Base-by-base conservation (phyloP, 1,140 invertebrate species). In the Rhizoglyphus robini region DNA sequence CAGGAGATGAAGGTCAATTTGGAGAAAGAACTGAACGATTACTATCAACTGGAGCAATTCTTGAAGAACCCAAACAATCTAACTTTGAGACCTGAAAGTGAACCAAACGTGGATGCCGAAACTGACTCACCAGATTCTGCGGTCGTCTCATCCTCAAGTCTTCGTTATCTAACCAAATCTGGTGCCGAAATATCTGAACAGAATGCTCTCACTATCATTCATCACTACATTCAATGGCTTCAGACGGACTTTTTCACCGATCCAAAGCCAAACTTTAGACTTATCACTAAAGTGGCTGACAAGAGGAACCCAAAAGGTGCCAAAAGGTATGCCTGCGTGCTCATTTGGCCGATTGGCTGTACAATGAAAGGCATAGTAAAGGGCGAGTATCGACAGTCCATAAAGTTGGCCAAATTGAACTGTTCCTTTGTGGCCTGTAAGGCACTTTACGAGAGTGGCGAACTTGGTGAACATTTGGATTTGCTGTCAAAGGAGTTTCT, bases 351-450 rank as follows among this genome's bases (percentile, higher is more conserved):
- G 3, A 76, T 79, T 57, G 78, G 78, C 71, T 78, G 76, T 30
- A 73, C 75, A n/a, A 65, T 77, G 34, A 80, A 80, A 69, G 74
- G 81, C 41, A 70, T n/a, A 18, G n/a, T 74, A 32, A 73, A 76
- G 75, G 76, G 77, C 48, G 64, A 68, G 31, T 51, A 67, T 20
- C 76, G 76, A 74, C 67, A n/a, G n/a, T n/a, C n/a, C 67, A 20
- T 73, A 67, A 31, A 71, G 71, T 68, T 73, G 34, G 76, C 78
- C 11, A 74, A 76, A 66, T 75, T 73, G 72, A 71, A 73, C 38
- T 76, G 74, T 18, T 77, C 78, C 25, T 68, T 77, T 20, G 72
- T 76, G 65, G 74, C 73, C 63, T 78, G 76, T 69, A 65, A 75
- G 65, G 68, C 73, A 27, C 69, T 79, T 1, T 73, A 77, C 67